A percentile compares a stretch with the other conserved stretches of the same genome.
phyloP scores from a whole-genome alignment of 2,888 invertebrate genomes.

The Pharmacophagus antenor region DNA sequence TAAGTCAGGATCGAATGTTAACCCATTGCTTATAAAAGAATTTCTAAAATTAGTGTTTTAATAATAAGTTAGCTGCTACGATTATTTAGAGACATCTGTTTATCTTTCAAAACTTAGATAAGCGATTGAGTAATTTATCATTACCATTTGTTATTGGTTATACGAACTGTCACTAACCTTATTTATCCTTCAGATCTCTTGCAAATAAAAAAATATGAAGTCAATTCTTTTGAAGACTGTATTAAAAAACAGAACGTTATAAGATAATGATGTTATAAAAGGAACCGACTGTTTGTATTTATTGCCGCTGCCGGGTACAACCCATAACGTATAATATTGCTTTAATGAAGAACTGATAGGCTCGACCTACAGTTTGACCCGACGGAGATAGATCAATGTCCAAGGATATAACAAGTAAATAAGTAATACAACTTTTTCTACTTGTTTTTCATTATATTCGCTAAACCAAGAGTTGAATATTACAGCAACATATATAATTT shows the following conservation, averaged over 20 bases:
- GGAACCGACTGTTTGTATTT: conserved; percentile 25
- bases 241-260: conserved; percentile 5
- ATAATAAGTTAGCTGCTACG: too few species aligned
- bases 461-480: background rate
- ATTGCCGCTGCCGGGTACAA: conserved; percentile 21
- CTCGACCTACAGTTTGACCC: conserved; percentile 19
- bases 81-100: too few species aligned
- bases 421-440: background rate
- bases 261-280: conserved; percentile 8
- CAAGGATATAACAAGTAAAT: conserved; percentile 19
- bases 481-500: background rate
- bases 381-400: conserved; percentile 19
- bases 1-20: too few species aligned
- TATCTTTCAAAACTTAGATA: too few species aligned
- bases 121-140: too few species aligned
- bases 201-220: conserved; percentile 1
- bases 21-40: too few species aligned
- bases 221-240: background rate
- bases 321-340: conserved; percentile 12
- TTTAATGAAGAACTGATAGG: conserved; percentile 24
- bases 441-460: background rate
- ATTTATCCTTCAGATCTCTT: too few species aligned
- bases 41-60: too few species aligned
- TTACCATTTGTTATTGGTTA: too few species aligned
- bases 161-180: too few species aligned